These are phyloP conservation scores for Polypterus bichir DNA, from an alignment of 2,113 vertebrate genomes.

Conservation along the genomic window DNA sequence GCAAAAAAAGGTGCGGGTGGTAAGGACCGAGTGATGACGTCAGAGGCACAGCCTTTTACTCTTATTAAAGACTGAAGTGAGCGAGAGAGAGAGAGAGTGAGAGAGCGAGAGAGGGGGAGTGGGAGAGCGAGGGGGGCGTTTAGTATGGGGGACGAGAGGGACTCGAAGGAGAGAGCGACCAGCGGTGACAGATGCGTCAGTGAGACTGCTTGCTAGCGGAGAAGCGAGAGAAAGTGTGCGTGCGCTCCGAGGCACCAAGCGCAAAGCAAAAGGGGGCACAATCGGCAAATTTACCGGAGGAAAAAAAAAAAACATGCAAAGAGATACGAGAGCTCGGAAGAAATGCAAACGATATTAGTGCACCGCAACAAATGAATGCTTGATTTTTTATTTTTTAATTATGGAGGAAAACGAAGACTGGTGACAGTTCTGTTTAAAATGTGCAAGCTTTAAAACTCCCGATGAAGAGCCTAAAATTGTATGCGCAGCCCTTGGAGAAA, in stretches of 20 bases:
- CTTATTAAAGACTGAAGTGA: constrained; percentile 18
- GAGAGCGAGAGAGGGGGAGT: constrained; percentile 16
- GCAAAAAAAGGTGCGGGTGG: too few species aligned
- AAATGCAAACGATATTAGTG: too few species aligned
- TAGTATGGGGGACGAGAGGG: constrained; percentile 11
- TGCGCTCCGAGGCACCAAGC: not conserved
- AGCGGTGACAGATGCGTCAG: constrained; percentile 23
- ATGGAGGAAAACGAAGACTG: too few species aligned
- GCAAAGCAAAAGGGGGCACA: too few species aligned
- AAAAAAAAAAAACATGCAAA: not conserved
- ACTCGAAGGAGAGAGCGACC: constrained; percentile 12
- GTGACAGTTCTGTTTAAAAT: too few species aligned
- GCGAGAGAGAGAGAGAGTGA: constrained; percentile 17
- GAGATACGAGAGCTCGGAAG: not conserved
- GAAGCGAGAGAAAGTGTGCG: not conserved
- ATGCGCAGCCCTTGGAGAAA: too few species aligned
- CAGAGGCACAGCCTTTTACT: constrained; percentile 25
- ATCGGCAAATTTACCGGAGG: not conserved
- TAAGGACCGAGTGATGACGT: constrained; percentile 31
- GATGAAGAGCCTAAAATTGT: too few species aligned
- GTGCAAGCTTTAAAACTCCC: too few species aligned
- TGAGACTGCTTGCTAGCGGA: constrained; percentile 19
- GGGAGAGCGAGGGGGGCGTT: constrained; percentile 17
- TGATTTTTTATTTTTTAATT: too few species aligned
- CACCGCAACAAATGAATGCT: too few species aligned